Evolutionary conservation across 2,888 invertebrate genomes (phyloP), one percentile per base, ranked within the genome.

Genomic region (Conchocele bisecta): DNA sequence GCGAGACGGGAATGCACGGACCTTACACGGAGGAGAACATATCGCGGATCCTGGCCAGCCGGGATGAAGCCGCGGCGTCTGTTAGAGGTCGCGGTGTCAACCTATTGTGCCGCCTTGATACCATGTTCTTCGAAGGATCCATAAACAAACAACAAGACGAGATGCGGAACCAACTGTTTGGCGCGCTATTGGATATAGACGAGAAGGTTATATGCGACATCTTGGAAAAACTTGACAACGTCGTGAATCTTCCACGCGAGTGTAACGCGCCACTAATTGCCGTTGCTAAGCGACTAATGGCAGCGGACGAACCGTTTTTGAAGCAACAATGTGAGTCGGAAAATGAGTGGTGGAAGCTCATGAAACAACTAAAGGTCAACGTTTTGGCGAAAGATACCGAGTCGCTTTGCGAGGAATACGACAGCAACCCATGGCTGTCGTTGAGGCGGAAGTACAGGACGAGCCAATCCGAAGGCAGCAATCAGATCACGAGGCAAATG

Each of bases 21-120:
- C 83, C 82, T 4, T 83, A 83, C 70, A 83, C 71, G 50, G 83
- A 83, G 39, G 83, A 83, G 63, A 83, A 83, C 66, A 83, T 83
- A 29, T 77, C 83, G 7, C 56, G 66, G 33, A 83, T 83, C 35
- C 58, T 83, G 39, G 44, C 46, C 48, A 76, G 65, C 31, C 63
- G 82, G 37, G 82, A 83, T 51, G 75, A 77, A 13, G 83, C 83
- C 20, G 79, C 80, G 1, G 51, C 61, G 28, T 74, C 75, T 7
- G 42, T 76, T n/a, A 64, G 81, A 0, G 82, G 82, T 6, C 57
- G 71, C 24, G 83, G 79, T 3, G 83, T 81, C 13, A 64, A 77
- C 15, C 44, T 83, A 9, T 72, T 83, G 24, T 75, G 74, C 41
- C 69, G 79, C 9, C 68, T 83, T 33, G 82, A 83, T 71, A 79